Conservation (phyloP, 1,140 invertebrate genomes). For the Venustaconcha ellipsiformis region DNA sequence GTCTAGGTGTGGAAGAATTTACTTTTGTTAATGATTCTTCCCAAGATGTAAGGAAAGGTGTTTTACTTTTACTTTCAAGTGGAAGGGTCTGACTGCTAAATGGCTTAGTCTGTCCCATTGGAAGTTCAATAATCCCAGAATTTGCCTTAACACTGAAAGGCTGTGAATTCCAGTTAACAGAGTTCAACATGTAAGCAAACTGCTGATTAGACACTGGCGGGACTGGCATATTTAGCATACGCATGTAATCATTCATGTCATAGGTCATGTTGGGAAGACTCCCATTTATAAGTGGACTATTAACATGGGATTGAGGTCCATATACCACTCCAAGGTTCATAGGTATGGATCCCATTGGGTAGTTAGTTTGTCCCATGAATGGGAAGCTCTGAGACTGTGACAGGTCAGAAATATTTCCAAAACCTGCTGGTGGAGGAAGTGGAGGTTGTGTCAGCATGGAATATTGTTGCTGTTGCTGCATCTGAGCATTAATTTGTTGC, state of each 20-base stretch:
- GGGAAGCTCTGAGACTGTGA: conserved; percentile 8
- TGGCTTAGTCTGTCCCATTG: conserved; percentile 8
- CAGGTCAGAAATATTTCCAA: conserved; percentile 27
- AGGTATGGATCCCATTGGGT: too few relatives aligned
- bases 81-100: conserved; percentile 18
- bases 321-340: conserved; percentile 1
- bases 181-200: conserved; percentile 26
- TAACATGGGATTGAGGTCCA: conserved; percentile 6
- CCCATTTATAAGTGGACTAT: conserved; percentile 21
- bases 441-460: conserved; percentile 30
- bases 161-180: conserved; percentile 12
- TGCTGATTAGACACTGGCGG: conserved; percentile 34
- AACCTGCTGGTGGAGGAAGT: conserved; percentile 33
- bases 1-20: background rate
- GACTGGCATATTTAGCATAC: conserved; percentile 45
- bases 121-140: conserved; percentile 17
- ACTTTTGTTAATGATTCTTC: too few relatives aligned
- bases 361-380: background rate
- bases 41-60: background rate
- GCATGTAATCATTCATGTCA: conserved; percentile 53
- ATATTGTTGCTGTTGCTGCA: conserved; percentile 35
- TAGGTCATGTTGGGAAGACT: conserved; percentile 38
- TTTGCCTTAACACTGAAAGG: conserved; percentile 28
- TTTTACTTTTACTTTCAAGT: conserved; percentile 17
- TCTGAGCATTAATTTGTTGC: conserved; percentile 30